Evolutionary conservation across 53 echinoderm and acorn worm genomes (phyloP), one percentile per base, ranked within the genome.

Genomic region (Henricia sp.): DNA sequence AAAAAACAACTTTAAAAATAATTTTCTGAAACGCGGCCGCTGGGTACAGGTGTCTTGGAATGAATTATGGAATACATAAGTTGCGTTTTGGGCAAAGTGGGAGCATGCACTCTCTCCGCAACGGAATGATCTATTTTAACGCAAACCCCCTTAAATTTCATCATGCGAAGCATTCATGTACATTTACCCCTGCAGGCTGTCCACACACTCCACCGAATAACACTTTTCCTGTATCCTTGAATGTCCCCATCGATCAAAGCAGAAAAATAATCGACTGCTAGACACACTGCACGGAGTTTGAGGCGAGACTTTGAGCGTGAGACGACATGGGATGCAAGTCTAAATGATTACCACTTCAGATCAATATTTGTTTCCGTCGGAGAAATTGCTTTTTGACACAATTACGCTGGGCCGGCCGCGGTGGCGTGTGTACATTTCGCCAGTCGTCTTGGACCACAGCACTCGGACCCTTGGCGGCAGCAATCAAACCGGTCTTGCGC

Each of bases 351-450:
- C 73, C 52, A 73, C 73, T 73, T 73, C 1, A 38, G 52, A 54
- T 73, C 71, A 52, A 52, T 73, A 52, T 42, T 50, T 73, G 23
- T 13, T 73, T 54, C 64, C 73, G 37, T 73, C 54, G 32, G 23
- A 38, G 73, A 23, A 36, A 34, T 13, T 53, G 52, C 73, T 27
- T 23, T 73, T 37, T 54, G 62, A 38, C 54, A 54, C 52, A 52
- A 33, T 73, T 73, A 73, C 21, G 37, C 21, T n/a, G 34, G 35
- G 9, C 48, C 16, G 53, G 53, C 16, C 19, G 53, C 3, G 53
- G 53, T 16, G 19, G 53, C 6, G 53, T 10, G 19, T 21, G 6
- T 53, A 3, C 21, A 3, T 6, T 53, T 17, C 17, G 3, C 6
- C 53, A 17, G 21, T 19, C 21, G 53, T 17, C 53, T 5, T 53